A percentile compares a stretch with the other conserved stretches of the same genome.
Evolutionary conservation across 1,140 invertebrate genomes (phyloP).

Genomic region (Lasioglossum albipes): DNA sequence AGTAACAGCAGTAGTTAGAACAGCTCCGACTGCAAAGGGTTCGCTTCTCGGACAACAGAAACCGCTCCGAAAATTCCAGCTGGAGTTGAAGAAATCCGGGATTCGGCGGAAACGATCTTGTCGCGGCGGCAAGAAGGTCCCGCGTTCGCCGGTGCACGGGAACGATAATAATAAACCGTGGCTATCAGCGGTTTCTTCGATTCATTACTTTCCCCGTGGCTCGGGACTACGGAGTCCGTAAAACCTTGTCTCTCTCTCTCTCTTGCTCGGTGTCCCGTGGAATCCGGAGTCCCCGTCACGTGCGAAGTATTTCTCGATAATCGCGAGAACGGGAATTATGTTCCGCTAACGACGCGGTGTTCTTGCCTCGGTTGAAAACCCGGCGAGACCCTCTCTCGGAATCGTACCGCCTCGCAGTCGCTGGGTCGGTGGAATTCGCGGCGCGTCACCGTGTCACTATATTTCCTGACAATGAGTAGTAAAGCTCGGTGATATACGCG

Average conservation of each 20-base stretch:
- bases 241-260: not conserved
- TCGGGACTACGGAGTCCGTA: not conserved
- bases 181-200: not conserved
- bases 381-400: conserved; percentile 29
- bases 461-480: conserved; percentile 65
- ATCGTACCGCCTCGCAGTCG: conserved; percentile 32
- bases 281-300: conserved; percentile 16
- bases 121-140: too few species aligned
- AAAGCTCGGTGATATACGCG: conserved; percentile 61
- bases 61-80: too few species aligned
- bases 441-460: conserved; percentile 55
- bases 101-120: too few species aligned
- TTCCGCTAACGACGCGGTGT: conserved; percentile 39
- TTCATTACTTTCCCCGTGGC: not conserved
- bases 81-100: too few species aligned
- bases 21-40: too few species aligned
- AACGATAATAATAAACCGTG: conserved; percentile 6
- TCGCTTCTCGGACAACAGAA: too few species aligned
- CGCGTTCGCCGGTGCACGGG: not conserved
- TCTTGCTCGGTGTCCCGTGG: too few species aligned
- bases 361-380: conserved; percentile 4
- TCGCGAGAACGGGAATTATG: conserved; percentile 43
- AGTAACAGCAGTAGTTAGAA: too few species aligned
- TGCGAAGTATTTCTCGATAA: conserved; percentile 30
- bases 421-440: conserved; percentile 48